Base-by-base conservation (phyloP, 2,888 invertebrate genomes). In the Beris chalybata region DNA sequence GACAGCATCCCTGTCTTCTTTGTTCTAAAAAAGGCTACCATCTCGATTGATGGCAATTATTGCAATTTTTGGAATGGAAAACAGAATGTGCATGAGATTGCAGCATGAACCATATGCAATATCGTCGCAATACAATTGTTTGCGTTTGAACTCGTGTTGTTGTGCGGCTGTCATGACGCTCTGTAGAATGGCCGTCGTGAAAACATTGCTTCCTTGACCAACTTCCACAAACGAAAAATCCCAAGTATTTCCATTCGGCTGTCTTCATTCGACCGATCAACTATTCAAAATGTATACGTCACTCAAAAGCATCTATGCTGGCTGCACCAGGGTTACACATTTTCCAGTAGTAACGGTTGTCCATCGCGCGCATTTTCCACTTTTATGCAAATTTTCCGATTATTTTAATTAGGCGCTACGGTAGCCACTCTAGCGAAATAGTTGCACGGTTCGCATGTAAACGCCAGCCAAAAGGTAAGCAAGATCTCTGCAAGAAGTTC, bases 361-460 rank as follows among this genome's bases (percentile, higher is more conserved):
- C 32, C 48, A 58, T 48, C 59, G 50, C n/a, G 31, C 52, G 38
- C 61, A 61, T 61, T 61, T 61, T 61, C 61, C 43, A 38, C 50
- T 22, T 50, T 38, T 61, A 61, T 61, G 61, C 52, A 61, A 61
- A 61, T 61, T 52, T 52, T n/a, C 38, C 61, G 50, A 61, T 48
- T 52, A 61, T 61, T 50, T 61, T 61, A 61, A 61, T 61, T 61
- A 61, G 52, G 52, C 38, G 61, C 50, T 38, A 43, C 15, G 55
- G 55, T 32, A n/a, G 43, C 13, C 61, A 52, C 50, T 50, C 38
- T 43, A 12, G 22, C 4, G 22, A 61, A 61, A 38, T 50, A 50
- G 52, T 50, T 47, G 52, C 52, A 31, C 52, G 29, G 12, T 7
- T 59, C 48, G 48, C 29, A 48, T 52, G 61, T n/a, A 43, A 13